A percentile compares a stretch with the other conserved stretches of the same genome.
Evolutionary conservation across 2,113 vertebrate genomes (phyloP).

Genomic region (Suricata suricatta): DNA sequence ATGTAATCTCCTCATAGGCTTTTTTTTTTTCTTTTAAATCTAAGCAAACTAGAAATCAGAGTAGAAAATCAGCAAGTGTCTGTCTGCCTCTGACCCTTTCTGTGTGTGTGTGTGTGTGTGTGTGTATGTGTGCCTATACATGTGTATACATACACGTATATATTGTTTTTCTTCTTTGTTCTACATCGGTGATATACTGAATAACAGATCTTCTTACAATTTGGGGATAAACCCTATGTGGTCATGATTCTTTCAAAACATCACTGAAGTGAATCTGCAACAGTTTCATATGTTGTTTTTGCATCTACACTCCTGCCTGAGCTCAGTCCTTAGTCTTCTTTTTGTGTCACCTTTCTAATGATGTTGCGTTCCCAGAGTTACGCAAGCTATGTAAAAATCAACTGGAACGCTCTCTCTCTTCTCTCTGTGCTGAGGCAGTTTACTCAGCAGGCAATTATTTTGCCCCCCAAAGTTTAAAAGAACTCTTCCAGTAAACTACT

Average conservation of each 20-base stretch:
- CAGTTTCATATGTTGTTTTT: not conserved
- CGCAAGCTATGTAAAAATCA: slow-evolving; percentile 20
- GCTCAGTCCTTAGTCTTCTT: not conserved
- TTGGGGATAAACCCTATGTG: not conserved
- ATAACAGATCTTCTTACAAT: not conserved
- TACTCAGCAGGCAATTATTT: slow-evolving; percentile 44
- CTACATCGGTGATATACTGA: not conserved
- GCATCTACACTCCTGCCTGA: not conserved
- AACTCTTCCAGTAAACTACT: slow-evolving; percentile 23
- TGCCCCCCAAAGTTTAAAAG: slow-evolving; percentile 43
- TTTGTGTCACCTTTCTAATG: not conserved
- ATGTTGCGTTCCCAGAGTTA: not conserved
- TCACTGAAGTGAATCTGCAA: not conserved
- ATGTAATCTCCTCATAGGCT: not conserved
- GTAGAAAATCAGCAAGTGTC: not conserved
- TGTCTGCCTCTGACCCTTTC: no score
- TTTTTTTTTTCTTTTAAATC: not conserved
- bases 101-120: no score
- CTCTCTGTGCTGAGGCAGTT: not conserved
- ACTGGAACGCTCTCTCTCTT: not conserved
- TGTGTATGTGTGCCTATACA: no score
- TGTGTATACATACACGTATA: not conserved
- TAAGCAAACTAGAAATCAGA: slow-evolving; percentile 11
- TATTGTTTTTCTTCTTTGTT: not conserved
- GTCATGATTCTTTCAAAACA: slow-evolving; percentile 13